These are phyloP conservation scores for Metopia argyrocephala DNA, from an alignment of 2,888 invertebrate species.

Conservation along the genomic window DNA sequence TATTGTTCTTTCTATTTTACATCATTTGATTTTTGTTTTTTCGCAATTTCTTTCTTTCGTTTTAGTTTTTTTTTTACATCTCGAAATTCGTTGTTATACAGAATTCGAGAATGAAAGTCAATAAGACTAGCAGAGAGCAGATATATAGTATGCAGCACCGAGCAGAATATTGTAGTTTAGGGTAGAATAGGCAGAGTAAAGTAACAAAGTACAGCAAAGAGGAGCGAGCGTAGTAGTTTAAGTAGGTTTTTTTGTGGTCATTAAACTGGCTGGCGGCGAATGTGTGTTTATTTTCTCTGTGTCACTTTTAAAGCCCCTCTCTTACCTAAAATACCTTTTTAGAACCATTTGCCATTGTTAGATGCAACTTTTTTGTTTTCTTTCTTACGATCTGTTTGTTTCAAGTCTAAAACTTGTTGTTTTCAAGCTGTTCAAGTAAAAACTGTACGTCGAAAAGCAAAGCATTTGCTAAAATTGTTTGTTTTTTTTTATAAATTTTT, in stretches of 20 bases:
- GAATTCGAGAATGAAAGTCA: constrained; percentile 4
- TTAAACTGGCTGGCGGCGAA: background rate
- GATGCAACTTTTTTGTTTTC: constrained; percentile 50
- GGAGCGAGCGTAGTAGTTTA: background rate
- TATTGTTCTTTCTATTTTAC: constrained; percentile 61
- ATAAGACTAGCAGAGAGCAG: background rate
- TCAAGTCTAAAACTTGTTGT: constrained; percentile 42
- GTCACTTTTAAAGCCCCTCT: constrained; percentile 37
- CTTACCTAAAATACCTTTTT: constrained; percentile 59
- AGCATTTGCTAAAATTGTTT: constrained; percentile 33
- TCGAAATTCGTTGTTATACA: constrained; percentile 53
- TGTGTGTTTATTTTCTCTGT: background rate
- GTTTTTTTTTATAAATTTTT: too few relatives aligned
- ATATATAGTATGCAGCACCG: too few relatives aligned
- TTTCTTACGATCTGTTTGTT: constrained; percentile 11
- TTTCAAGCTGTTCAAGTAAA: constrained; percentile 35
- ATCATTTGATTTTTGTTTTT: constrained; percentile 34
- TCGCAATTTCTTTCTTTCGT: constrained; percentile 46
- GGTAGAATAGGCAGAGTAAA: background rate
- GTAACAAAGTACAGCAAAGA: too few relatives aligned
- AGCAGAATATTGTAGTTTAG: background rate
- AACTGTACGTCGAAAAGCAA: constrained; percentile 54
- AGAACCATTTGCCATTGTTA: constrained; percentile 52
- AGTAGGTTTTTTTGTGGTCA: background rate
- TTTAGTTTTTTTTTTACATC: constrained; percentile 46